Evolutionary conservation across 2,113 vertebrate genomes (phyloP).

Genomic region (Sterrhoptilus dennistouni): DNA sequence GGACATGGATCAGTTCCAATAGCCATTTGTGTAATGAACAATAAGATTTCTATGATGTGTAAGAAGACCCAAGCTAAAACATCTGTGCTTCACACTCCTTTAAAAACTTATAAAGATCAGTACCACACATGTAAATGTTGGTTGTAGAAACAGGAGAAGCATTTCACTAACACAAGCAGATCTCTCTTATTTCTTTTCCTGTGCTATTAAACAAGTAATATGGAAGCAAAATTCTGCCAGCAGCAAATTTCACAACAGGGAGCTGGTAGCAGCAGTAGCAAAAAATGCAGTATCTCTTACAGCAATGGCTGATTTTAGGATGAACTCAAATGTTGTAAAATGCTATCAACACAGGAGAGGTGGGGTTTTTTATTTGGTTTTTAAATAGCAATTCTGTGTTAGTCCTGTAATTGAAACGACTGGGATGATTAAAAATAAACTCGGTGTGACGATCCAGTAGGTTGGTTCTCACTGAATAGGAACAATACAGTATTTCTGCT

Average conservation of each 20-base stretch:
- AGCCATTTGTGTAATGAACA: background rate
- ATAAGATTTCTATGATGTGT: background rate
- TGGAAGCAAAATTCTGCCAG: background rate
- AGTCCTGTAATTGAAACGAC: background rate
- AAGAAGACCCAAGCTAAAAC: background rate
- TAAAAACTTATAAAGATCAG: background rate
- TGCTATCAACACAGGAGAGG: background rate
- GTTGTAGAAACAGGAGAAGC: background rate
- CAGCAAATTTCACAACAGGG: background rate
- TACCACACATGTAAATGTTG: background rate
- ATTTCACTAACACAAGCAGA: background rate
- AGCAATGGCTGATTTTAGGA: background rate
- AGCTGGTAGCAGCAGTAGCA: background rate
- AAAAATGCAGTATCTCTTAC: background rate
- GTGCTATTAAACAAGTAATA: background rate
- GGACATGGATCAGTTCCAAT: background rate
- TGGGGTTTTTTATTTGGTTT: background rate
- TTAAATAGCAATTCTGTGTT: background rate
- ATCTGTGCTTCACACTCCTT: background rate
- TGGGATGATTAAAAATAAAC: conserved; percentile 26
- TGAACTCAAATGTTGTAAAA: background rate
- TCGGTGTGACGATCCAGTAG: fast-evolving
- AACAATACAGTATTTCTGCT: conserved; percentile 16
- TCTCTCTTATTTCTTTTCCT: background rate
- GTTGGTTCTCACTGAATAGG: conserved; percentile 5